Evolutionary conservation across 2,888 invertebrate genomes (phyloP).

Genomic region (Cosmia trapezina): DNA sequence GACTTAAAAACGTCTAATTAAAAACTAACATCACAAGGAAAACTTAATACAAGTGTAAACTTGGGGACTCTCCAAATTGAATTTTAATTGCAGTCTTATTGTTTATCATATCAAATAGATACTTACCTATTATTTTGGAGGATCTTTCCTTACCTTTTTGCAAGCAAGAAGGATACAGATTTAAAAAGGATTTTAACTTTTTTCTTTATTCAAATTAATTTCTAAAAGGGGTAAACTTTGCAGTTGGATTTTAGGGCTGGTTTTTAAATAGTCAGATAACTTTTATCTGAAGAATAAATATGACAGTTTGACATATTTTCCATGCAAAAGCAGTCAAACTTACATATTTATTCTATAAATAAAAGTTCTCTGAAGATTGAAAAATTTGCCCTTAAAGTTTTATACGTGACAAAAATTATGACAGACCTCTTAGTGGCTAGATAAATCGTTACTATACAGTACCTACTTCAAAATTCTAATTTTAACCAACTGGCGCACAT

Average conservation of each 20-base stretch:
- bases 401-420: constrained; percentile 47
- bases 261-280: too few relatives aligned
- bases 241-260: constrained; percentile 22
- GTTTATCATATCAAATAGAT: constrained; percentile 15
- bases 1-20: constrained; percentile 42
- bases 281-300: too few relatives aligned
- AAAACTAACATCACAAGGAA: constrained; percentile 46
- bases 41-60: constrained; percentile 41
- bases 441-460: constrained; percentile 26
- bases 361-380: too few relatives aligned
- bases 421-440: constrained; percentile 13
- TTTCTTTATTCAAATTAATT: constrained; percentile 35
- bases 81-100: constrained; percentile 39
- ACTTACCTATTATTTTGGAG: constrained; percentile 12
- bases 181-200: constrained; percentile 15
- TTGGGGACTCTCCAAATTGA: constrained; percentile 28
- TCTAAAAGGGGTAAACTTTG: constrained; percentile 30
- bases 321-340: too few relatives aligned
- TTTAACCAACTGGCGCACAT: constrained; percentile 33
- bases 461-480: constrained; percentile 24
- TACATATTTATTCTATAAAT: too few relatives aligned
- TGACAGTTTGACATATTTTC: too few relatives aligned
- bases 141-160: constrained; percentile 19
- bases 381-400: constrained; percentile 7
- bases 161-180: constrained; percentile 2